Evolutionary conservation across 2,797 vertebrate species (phyloP).

Genomic region (Scolopax rusticola): DNA sequence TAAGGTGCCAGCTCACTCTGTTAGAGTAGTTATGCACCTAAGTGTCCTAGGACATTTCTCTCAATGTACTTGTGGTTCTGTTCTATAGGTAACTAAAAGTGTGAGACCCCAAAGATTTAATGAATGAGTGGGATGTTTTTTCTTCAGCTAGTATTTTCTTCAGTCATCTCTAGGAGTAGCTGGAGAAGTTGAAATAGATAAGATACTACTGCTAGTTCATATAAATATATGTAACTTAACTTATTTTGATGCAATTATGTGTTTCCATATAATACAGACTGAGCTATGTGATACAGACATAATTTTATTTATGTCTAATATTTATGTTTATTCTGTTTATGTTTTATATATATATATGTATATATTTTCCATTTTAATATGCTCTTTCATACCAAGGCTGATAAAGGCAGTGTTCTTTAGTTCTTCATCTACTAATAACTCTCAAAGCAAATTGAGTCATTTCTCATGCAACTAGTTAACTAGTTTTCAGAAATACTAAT

Average conservation of each 20-base stretch:
- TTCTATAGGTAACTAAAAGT: neutral
- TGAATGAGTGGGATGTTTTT: neutral
- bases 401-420: neutral
- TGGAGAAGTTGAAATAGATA: neutral
- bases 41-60: rapidly evolving
- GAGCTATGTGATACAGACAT: neutral
- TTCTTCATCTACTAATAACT: neutral
- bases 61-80: neutral
- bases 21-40: neutral
- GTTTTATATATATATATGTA: neutral
- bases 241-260: neutral
- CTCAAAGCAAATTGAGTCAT: neutral
- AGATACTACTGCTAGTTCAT: neutral
- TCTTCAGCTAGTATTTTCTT: neutral
- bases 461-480: neutral
- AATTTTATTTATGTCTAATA: neutral
- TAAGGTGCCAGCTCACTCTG: neutral
- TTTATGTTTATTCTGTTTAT: too few species aligned
- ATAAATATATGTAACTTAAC: neutral
- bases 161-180: neutral
- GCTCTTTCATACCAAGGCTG: neutral
- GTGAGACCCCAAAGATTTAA: neutral
- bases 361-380: neutral
- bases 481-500: neutral
- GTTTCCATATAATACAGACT: neutral